A percentile compares a stretch with the other conserved stretches of the same genome.
Conservation (phyloP, 2,797 vertebrate genomes). For the Etheostoma nigrum region DNA sequence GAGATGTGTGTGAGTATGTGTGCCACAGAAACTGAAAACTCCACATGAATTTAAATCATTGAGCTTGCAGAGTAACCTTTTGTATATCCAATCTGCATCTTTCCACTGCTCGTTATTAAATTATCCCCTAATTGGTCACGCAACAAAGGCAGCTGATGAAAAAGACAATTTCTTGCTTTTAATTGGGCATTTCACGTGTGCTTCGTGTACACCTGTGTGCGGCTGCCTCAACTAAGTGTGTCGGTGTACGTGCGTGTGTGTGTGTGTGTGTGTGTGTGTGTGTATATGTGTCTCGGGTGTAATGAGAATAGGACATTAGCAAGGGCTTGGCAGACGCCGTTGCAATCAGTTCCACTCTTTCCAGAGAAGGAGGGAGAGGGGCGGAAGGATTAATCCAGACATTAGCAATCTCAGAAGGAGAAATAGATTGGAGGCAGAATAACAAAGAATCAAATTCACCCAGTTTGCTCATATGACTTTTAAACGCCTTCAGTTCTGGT, state of each 20-base stretch:
- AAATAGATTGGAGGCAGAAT: conserved; percentile 45
- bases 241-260: conserved; percentile 37
- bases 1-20: conserved; percentile 60
- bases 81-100: conserved; percentile 90
- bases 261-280: conserved; percentile 51
- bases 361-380: conserved; percentile 64
- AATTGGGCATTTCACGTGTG: conserved; percentile 95
- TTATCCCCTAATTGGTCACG: conserved; percentile 96
- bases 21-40: conserved; percentile 67
- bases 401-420: conserved; percentile 62
- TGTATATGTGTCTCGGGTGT: conserved; percentile 70
- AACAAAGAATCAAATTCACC: conserved; percentile 46
- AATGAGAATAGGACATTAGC: conserved; percentile 93
- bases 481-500: conserved; percentile 27
- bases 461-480: conserved; percentile 39
- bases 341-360: conserved; percentile 87
- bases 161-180: conserved; percentile 92
- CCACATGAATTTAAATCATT: conserved; percentile 84
- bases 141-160: conserved; percentile 93
- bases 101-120: conserved; percentile 92
- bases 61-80: conserved; percentile 90
- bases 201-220: conserved; percentile 93
- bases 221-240: conserved; percentile 67
- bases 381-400: conserved; percentile 65
- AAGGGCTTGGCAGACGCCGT: conserved; percentile 91